Evolutionary conservation across 2,888 invertebrate species (phyloP), one percentile per base, ranked within the genome.

Genomic region (Leptothorax acervorum): DNA sequence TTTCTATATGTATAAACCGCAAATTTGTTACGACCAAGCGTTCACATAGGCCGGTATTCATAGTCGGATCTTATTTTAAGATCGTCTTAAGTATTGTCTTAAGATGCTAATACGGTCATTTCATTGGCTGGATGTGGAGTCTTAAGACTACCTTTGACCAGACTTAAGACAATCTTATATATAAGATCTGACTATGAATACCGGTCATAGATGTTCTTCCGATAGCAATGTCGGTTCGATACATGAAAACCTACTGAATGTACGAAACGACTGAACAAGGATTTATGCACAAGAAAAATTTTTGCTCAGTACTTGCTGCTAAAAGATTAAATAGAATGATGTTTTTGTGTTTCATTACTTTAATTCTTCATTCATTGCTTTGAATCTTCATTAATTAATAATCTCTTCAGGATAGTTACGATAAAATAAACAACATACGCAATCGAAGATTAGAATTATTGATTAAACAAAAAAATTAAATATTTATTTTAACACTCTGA

Each of bases 171-270:
- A 0, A 23, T 23, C 23, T 23, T 23, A 23, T 0, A 23, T 23
- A 23, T 23, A 23, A 23, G 23, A 23, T 23, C 23, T 23, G 23
- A 23, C 23, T 23, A 23, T 23, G 23, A 23, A 23, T 23, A 23
- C 23, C 23, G 23, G 23, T 23, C 23, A 23, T 23, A 18, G 9
- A 5, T 48, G 18, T 70, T 79, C 70, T 42, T 79, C 31, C 31
- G 60, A 71, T n/a, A 66, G 66, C 66, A 55, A 78, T 28, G 3
- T 70, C 18, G 63, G 18, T 51, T 11, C 15, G 4, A 53, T 15
- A 35, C 23, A 39, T n/a, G 3, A 71, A 55, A 3, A 42, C 12
- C 18, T 42, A 23, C 2, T 45, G 12, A 60, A 73, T 23, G 23
- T 23, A 45, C 4, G 2, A 28, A 79, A 48, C 23, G 15, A 12